phyloP scores from a whole-genome alignment of 2,797 vertebrate genomes.

The Phrynocephalus guinanensis region DNA sequence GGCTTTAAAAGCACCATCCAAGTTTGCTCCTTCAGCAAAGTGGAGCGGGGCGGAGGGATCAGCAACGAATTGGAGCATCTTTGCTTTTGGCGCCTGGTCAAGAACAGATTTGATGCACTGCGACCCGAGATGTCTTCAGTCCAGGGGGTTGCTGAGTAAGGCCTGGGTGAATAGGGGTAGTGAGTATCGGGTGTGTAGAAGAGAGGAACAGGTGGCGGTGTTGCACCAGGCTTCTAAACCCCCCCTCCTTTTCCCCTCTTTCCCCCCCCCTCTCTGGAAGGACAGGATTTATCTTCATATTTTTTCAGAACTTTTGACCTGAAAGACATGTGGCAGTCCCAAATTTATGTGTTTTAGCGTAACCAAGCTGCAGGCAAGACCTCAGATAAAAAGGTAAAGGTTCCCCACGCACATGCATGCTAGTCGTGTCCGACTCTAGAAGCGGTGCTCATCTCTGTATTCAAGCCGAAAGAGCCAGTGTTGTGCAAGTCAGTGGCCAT shows the following conservation, averaged over 20 bases:
- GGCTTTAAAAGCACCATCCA: background rate
- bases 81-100: background rate
- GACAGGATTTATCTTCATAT: background rate
- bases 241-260: background rate
- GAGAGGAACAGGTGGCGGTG: background rate
- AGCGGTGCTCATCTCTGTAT: too few relatives aligned
- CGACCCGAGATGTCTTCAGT: conserved; percentile 5
- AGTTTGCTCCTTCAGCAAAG: conserved; percentile 2
- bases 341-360: background rate
- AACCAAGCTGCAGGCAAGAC: too few relatives aligned
- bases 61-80: background rate
- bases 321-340: too few relatives aligned
- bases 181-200: background rate
- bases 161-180: background rate
- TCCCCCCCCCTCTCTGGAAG: background rate
- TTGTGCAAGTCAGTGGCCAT: too few relatives aligned
- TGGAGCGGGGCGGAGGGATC: background rate
- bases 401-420: too few relatives aligned
- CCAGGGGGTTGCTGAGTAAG: conserved; percentile 3
- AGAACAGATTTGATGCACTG: conserved; percentile 1
- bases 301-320: too few relatives aligned
- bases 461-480: too few relatives aligned
- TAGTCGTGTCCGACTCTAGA: too few relatives aligned
- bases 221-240: background rate
- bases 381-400: too few relatives aligned